A percentile compares a stretch with the other conserved stretches of the same genome.
Evolutionary conservation across 2,113 vertebrate genomes (phyloP).

Genomic region (Ciconia boyciana): DNA sequence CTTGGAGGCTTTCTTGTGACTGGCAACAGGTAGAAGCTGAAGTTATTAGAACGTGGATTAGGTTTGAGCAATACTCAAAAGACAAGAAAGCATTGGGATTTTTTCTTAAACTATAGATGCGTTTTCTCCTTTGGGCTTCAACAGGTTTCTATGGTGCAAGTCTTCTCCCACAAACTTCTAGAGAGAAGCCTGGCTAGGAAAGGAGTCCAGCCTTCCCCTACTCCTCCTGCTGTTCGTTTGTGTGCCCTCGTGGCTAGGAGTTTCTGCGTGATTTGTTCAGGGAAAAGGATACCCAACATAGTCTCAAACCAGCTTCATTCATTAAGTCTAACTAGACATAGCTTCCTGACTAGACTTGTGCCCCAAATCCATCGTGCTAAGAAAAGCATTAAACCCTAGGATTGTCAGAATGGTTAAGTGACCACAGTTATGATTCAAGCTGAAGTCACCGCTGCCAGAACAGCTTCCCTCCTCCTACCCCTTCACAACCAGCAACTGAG

Average conservation of each 20-base stretch:
- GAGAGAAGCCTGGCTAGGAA: neutral
- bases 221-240: neutral
- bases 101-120: neutral
- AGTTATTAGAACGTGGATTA: neutral
- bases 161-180: neutral
- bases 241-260: neutral
- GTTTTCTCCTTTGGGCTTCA: neutral
- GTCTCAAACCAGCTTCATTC: neutral
- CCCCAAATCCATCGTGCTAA: neutral
- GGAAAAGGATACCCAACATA: neutral
- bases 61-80: neutral
- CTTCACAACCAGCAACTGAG: neutral
- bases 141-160: neutral
- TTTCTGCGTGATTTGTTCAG: neutral
- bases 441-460: neutral
- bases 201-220: neutral
- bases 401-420: neutral
- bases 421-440: neutral
- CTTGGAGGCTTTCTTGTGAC: neutral
- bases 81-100: neutral
- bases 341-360: neutral
- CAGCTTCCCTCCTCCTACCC: neutral
- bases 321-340: neutral
- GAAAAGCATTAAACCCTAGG: neutral
- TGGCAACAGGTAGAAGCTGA: neutral